Base-by-base conservation (phyloP, 2,888 invertebrate species). In the Pachydiplax longipennis region DNA sequence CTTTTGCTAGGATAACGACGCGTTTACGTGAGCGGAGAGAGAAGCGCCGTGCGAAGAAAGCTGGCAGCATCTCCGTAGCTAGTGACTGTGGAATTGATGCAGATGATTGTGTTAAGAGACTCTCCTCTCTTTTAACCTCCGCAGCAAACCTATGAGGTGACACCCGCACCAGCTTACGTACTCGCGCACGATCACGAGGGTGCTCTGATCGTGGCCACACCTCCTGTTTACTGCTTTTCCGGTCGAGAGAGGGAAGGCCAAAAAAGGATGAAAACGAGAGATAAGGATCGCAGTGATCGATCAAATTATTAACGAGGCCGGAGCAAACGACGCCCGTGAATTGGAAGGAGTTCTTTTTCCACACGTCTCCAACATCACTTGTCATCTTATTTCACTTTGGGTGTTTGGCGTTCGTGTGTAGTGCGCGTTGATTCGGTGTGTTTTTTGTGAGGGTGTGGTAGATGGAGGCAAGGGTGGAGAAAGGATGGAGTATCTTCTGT, bases 261-360 rank as follows among this genome's bases (percentile, higher is more conserved):
- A 31, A 73, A 31, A 31, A 73, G 73, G 73, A 25, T 13, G 73
- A 31, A 73, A 25, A 25, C 15, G 83, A 8, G 83, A 83, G 83
- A 83, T 83, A 83, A 53, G 53, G 58, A 83, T 83, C 83, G 31
- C 25, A 83, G 83, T 58, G 83, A 83, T 83, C 83, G 83, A 83
- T 83, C 83, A 83, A 83, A 83, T 83, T 83, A 83, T 83, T 83
- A 83, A 83, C 83, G 83, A 83, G 83, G 83, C 31, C 83, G 83
- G 53, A 83, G 83, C 83, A 53, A 58, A 58, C 35, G 58, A 83
- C 53, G 82, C 48, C 53, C 82, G 53, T 83, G 48, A 83, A 83
- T 83, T 83, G 83, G 83, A 83, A 58, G 82, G 44, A 13, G 58
- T 83, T 31, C 83, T 58, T 83, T 83, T 58, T 31, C 35, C 35